These are phyloP conservation scores for Henricia sp. DNA, from an alignment of 53 echinoderm and acorn worm species.

Conservation along the genomic window DNA sequence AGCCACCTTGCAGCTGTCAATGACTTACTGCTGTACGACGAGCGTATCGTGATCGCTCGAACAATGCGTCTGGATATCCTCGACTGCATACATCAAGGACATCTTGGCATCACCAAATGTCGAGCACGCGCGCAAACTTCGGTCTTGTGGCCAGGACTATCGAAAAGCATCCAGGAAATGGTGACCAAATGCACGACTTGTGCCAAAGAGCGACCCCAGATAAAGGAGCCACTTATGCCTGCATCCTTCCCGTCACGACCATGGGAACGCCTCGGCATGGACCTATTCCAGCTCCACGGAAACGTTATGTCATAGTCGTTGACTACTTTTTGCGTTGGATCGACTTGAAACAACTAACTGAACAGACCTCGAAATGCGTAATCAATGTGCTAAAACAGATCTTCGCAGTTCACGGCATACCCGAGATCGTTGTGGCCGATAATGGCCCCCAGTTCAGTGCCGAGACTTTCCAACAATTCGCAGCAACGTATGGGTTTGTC, in stretches of 20 bases:
- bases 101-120: conserved; percentile 68
- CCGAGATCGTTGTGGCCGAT: conserved; percentile 48
- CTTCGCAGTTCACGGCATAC: conserved; percentile 52
- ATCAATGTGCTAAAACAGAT: conserved; percentile 43
- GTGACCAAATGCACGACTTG: conserved; percentile 56
- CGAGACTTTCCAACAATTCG: conserved; percentile 38
- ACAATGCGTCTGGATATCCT: conserved; percentile 23
- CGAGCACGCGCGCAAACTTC: conserved; percentile 58
- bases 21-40: conserved; percentile 22
- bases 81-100: conserved; percentile 59
- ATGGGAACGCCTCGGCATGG: conserved; percentile 55
- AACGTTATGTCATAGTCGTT: conserved; percentile 52
- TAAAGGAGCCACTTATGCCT: conserved; percentile 48
- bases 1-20: conserved; percentile 27
- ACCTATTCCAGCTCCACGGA: conserved; percentile 55
- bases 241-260: conserved; percentile 45
- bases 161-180: conserved; percentile 39
- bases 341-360: conserved; percentile 35
- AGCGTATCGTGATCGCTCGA: conserved; percentile 11
- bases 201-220: conserved; percentile 45
- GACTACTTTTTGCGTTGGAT: conserved; percentile 74
- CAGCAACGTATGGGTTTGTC: conserved; percentile 27
- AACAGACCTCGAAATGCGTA: conserved; percentile 22
- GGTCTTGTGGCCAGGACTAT: conserved; percentile 76
- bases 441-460: conserved; percentile 56